A percentile compares a stretch with the other conserved stretches of the same genome.
Conservation (phyloP, 2,113 vertebrate species). For the Chascanopsetta lugubris region DNA sequence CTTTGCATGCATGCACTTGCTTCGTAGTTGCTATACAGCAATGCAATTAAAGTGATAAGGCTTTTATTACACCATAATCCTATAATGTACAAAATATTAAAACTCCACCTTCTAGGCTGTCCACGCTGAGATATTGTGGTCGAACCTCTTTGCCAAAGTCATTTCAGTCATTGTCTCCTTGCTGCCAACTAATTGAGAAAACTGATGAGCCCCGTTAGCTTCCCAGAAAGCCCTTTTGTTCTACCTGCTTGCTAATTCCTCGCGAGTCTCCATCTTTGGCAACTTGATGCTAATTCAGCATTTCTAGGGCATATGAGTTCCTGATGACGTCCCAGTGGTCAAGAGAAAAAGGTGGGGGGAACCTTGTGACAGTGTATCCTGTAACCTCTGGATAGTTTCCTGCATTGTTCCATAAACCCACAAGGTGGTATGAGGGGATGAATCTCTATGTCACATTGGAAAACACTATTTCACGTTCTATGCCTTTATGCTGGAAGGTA, state of each 20-base stretch:
- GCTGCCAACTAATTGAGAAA: slow-evolving; percentile 53
- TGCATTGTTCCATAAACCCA: slow-evolving; percentile 1
- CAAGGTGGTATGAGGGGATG: neutral
- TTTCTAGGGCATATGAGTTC: slow-evolving; percentile 43
- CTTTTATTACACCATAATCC: slow-evolving; percentile 22
- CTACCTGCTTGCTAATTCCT: slow-evolving; percentile 57
- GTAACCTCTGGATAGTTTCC: neutral
- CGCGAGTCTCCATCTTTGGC: slow-evolving; percentile 50
- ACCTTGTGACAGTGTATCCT: slow-evolving; percentile 6
- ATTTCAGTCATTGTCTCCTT: slow-evolving; percentile 20
- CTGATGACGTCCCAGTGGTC: slow-evolving; percentile 45
- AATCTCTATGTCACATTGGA: neutral
- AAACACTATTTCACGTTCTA: neutral
- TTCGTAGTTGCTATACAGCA: neutral
- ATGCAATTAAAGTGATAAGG: slow-evolving; percentile 3
- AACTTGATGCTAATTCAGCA: slow-evolving; percentile 47
- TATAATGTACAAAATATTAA: slow-evolving; percentile 26
- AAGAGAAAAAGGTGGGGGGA: slow-evolving; percentile 18
- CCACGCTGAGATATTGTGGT: slow-evolving; percentile 30
- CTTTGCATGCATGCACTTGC: neutral
- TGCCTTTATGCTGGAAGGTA: too few species aligned
- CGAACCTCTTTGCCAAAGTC: slow-evolving; percentile 45
- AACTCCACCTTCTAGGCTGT: slow-evolving; percentile 17
- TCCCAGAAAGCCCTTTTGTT: slow-evolving; percentile 56
- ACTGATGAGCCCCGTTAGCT: slow-evolving; percentile 51